Conservation (phyloP, 2,113 vertebrate genomes). For the Sphaerodactylus townsendi region DNA sequence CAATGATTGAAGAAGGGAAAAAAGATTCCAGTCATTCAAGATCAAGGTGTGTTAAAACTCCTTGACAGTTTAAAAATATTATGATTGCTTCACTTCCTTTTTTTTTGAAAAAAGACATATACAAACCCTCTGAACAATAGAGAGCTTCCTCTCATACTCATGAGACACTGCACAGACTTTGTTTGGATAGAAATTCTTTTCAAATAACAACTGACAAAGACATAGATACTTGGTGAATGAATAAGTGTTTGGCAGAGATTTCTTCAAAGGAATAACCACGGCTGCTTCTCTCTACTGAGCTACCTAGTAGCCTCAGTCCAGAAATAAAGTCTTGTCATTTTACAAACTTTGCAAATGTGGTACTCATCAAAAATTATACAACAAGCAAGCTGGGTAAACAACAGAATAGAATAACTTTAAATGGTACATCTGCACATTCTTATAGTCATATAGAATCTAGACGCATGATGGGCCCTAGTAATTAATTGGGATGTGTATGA, state of each 20-base stretch:
- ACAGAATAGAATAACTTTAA: not conserved
- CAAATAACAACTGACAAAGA: not conserved
- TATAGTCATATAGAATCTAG: not conserved
- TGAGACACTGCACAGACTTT: not conserved
- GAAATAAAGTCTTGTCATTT: not conserved
- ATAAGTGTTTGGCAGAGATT: not conserved
- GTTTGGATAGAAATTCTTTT: constrained; percentile 12
- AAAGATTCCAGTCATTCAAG: constrained; percentile 13
- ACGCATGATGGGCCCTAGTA: not conserved
- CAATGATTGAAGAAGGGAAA: not conserved
- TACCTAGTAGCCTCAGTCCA: not conserved
- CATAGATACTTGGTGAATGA: not conserved
- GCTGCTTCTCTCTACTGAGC: not conserved
- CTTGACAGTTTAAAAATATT: constrained; percentile 21
- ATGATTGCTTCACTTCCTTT: not conserved
- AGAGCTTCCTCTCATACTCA: not conserved
- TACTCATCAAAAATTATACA: not conserved
- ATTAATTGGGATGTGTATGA: not conserved
- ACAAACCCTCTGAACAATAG: not conserved
- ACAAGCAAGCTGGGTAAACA: too few species aligned
- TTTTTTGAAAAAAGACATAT: constrained; percentile 10
- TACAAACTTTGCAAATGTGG: not conserved
- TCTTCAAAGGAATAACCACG: not conserved
- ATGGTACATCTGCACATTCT: not conserved
- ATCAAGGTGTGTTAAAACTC: not conserved